Evolutionary conservation across 1,140 invertebrate species (phyloP), one percentile per base, ranked within the genome.

Genomic region (Camponotus pennsylvanicus): DNA sequence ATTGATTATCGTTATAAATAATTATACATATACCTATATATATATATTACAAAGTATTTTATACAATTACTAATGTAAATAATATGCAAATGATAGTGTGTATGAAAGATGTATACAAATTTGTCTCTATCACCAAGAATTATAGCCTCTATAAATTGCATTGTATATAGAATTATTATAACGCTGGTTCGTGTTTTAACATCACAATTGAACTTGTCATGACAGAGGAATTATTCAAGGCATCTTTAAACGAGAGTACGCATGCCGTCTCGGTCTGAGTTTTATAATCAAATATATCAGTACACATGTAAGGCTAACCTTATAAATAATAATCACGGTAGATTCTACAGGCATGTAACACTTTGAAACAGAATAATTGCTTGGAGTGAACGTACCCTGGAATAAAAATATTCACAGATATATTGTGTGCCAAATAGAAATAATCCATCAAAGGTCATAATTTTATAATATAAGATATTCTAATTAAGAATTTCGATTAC

Each of bases 331-430:
- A 37, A 95, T 95, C 11, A 97, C 96, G 52, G 96, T 97, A 45
- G 95, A 95, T 95, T 98, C 97, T 83, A 95, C 95, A 78, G 98
- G 97, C 96, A 98, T 96, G 88, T 96, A 96, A 93, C 98, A 98
- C 92, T 97, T 97, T 67, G 94, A 95, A 32, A 97, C 93, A 40
- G 96, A 94, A 94, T 97, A 97, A 92, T 97, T 96, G 91, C 97
- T 96, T 18, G 96, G 96, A 32, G 96, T 96, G 86, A 98, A 96
- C 11, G 96, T 94, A 92, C 96, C 96, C 97, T 97, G 93, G 69
- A 97, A 96, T 88, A 91, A 63, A 88, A 92, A 59, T 15, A 76
- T n/a, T 15, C 8, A 13, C 11, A 13, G n/a, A 76, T 61, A 42
- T 27, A 75, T 75, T 27, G n/a, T 59, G 21, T 76, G 15, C 8